Percentiles rank a stretch among this genome's conserved stretches.
Conservation (phyloP, 2,797 vertebrate genomes). For the Trematomus bernacchii region DNA sequence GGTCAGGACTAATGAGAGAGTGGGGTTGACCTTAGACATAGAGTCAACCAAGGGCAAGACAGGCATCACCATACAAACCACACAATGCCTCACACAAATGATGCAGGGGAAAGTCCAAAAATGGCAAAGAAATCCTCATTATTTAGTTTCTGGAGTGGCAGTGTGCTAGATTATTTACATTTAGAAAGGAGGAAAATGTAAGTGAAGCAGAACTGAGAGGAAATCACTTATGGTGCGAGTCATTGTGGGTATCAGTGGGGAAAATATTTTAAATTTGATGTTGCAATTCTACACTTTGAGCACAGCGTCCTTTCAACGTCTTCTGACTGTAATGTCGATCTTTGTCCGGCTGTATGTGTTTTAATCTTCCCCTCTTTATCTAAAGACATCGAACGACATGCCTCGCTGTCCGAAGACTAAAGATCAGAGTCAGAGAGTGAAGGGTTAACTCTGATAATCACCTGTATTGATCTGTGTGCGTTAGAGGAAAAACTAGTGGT, state of each 20-base stretch:
- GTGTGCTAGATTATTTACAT: conserved; percentile 15
- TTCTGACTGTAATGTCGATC: conserved; percentile 17
- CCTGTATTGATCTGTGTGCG: conserved; percentile 77
- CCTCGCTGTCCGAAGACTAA: conserved; percentile 42
- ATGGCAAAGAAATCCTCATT: conserved; percentile 19
- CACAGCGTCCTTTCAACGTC: conserved; percentile 7
- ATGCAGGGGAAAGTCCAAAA: conserved; percentile 18
- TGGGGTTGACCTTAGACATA: conserved; percentile 68
- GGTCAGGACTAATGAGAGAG: conserved; percentile 81
- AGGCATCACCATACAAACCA: conserved; percentile 58
- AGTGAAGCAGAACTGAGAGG: conserved; percentile 15
- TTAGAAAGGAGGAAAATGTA: conserved; percentile 18
- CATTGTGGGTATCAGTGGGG: conserved; percentile 24
- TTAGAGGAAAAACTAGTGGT: conserved; percentile 66
- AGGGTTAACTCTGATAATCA: conserved; percentile 79
- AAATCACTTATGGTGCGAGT: conserved; percentile 45
- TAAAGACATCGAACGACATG: conserved; percentile 51
- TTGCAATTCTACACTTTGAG: conserved; percentile 20
- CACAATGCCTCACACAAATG: conserved; percentile 43
- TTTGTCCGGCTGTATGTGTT: conserved; percentile 18
- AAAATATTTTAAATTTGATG: conserved; percentile 46
- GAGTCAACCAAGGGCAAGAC: conserved; percentile 63
- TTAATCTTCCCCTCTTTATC: conserved; percentile 60
- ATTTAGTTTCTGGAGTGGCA: conserved; percentile 27
- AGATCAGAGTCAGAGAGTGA: conserved; percentile 64